These are phyloP conservation scores for Bos taurus DNA, from an alignment of 2,113 vertebrate species.

Conservation along the genomic window ARS-UCD2.0 NC_037328.1:59334001-59334500, in stretches of 20 bases:
- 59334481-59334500: background rate
- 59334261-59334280: background rate
- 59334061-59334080: slow-evolving; percentile 1
- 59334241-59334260: background rate
- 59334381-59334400: background rate
- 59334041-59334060: slow-evolving; percentile 53
- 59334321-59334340: background rate
- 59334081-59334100: slow-evolving; percentile 19
- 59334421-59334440: background rate
- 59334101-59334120: slow-evolving; percentile 22
- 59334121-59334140: slow-evolving; percentile 42
- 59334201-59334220: background rate
- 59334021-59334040: slow-evolving; percentile 55
- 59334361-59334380: background rate
- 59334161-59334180: background rate
- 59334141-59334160: slow-evolving; percentile 39
- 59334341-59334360: background rate
- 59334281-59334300: background rate
- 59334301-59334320: background rate
- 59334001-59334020: slow-evolving; percentile 55
- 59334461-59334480: slow-evolving; percentile 13
- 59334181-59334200: background rate
- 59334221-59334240: background rate
- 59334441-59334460: slow-evolving; percentile 21
- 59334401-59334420: background rate